Evolutionary conservation across 1,140 invertebrate species (phyloP).

Genomic region (Ceratoteleas bidentatus): DNA sequence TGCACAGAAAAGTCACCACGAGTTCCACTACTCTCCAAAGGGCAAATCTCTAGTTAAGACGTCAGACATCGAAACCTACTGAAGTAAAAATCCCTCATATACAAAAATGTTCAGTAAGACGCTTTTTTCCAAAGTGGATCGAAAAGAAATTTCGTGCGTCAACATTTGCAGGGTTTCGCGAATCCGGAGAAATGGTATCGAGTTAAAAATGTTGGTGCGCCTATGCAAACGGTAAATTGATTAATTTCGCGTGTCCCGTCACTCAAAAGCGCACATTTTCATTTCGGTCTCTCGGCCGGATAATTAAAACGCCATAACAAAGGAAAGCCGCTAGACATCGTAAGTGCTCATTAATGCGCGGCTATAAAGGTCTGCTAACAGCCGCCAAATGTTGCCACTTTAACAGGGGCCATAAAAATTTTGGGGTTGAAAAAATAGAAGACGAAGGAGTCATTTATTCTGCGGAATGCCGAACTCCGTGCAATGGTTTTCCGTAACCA

Average conservation of each 20-base stretch:
- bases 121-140: not conserved
- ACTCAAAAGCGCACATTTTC: conserved; percentile 1
- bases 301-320: conserved; percentile 47
- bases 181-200: not conserved
- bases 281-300: conserved; percentile 1
- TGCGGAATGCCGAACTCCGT: conserved; percentile 60
- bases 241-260: not conserved
- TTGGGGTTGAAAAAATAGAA: conserved; percentile 46
- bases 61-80: not conserved
- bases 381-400: conserved; percentile 36
- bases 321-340: conserved; percentile 18
- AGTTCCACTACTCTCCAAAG: too few relatives aligned
- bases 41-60: too few relatives aligned
- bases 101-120: too few relatives aligned
- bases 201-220: not conserved
- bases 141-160: not conserved
- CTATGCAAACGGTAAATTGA: not conserved
- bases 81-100: too few relatives aligned
- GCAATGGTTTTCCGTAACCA: conserved; percentile 65
- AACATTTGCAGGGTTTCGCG: not conserved
- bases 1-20: too few relatives aligned
- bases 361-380: conserved; percentile 44
- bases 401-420: conserved; percentile 59
- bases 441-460: conserved; percentile 55
- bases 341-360: conserved; percentile 40